A percentile compares a stretch with the other conserved stretches of the same genome.
These are phyloP conservation scores for Acanthaster planci DNA, from an alignment of 35 echinoderm and acorn worm species.

Conservation along the genomic window DNA sequence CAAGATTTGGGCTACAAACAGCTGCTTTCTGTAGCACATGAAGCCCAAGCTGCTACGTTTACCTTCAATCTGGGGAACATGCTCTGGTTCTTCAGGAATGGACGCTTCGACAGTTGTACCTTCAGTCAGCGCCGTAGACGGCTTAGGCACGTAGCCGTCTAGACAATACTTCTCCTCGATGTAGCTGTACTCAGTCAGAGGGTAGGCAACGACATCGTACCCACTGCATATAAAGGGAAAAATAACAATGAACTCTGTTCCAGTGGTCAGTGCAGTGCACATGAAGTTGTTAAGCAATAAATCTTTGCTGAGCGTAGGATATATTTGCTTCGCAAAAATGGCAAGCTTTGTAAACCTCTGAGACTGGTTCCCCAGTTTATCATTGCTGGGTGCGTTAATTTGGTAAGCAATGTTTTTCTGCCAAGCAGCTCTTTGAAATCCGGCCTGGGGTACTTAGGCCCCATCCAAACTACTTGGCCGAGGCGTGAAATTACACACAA, in stretches of 20 bases:
- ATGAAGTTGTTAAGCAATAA: too few species aligned
- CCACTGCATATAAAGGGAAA: constrained; percentile 33
- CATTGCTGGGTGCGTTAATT: too few species aligned
- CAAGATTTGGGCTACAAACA: background rate
- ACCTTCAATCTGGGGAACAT: constrained; percentile 13
- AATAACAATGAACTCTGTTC: background rate
- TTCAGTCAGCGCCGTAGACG: constrained; percentile 57
- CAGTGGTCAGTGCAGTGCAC: background rate
- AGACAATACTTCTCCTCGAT: constrained; percentile 57
- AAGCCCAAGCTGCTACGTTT: background rate
- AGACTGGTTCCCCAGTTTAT: too few species aligned
- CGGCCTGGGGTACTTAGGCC: too few species aligned
- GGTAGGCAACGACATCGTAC: constrained; percentile 90
- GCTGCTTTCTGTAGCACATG: too few species aligned
- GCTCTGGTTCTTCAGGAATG: background rate
- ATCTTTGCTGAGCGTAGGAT: too few species aligned
- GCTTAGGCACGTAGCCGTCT: constrained; percentile 29
- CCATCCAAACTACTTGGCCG: too few species aligned
- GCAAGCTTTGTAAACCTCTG: too few species aligned
- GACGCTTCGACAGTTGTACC: constrained; percentile 17
- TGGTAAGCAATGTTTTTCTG: too few species aligned
- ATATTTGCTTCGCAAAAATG: too few species aligned
- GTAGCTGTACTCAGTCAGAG: constrained; percentile 71
- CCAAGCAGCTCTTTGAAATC: too few species aligned
- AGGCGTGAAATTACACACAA: too few species aligned